Base-by-base conservation (phyloP, 2,113 vertebrate species). In the Oncorhynchus kisutch region DNA sequence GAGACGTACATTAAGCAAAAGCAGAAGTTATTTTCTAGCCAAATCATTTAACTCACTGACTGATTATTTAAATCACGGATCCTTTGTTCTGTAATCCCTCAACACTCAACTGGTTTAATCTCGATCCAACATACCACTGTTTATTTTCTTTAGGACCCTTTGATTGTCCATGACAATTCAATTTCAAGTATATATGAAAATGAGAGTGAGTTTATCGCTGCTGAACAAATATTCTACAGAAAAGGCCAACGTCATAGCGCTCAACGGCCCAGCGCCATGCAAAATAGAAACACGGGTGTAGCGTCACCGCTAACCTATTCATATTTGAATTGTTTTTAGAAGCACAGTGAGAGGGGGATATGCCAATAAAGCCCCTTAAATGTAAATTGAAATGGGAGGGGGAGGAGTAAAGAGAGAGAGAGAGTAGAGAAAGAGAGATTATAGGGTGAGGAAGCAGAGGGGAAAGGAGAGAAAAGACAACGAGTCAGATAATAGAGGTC, bases 141-240 rank as follows among this genome's bases (percentile, higher is more conserved):
- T 84, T 24, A 20, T 62, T 72, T 79, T 67, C 25, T 29, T 67
- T 12, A 25, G 2, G 25, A 71, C 67, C 76, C 67, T 70, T 80
- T 87, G 67, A 64, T 75, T 72, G 27, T 70, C 76, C 25, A 60
- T 18, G 45, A 7, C 60, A 67, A 78, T 72, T 70, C 75, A 31
- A 82, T 78, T 82, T 83, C 68, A 84, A 76, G 76, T 49, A 75
- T 82, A 73, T 81, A 81, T 81, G 75, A 78, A 85, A 84, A 83
- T 83, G 16, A 81, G 66, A 31, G 5, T 60, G 39, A 9, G 11
- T 69, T 80, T 84, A 82, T 90, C 72, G 70, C 2, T 22, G 12
- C 59, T 22, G 60, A 60, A 14, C 64, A 48, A n/a, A 51, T 12
- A 14, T 20, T 71, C 25, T 62, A 57, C 57, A 78, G 11, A 51